Percentiles rank a stretch among this genome's conserved stretches.
Conservation (phyloP, 2,113 vertebrate species). For the Gymnocephalus cernua region DNA sequence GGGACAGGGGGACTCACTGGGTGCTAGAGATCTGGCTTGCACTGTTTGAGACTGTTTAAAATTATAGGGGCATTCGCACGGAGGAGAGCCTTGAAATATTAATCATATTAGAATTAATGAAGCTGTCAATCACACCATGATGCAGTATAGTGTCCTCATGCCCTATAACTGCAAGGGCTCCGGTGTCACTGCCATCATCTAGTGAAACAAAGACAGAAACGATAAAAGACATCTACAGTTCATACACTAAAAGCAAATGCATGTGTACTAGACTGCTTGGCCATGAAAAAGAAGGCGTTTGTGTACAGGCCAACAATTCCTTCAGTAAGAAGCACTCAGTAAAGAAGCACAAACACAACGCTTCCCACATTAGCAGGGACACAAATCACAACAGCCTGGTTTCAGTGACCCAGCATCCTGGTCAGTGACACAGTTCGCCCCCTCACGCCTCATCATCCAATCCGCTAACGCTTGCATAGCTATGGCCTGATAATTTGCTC, state of each 20-base stretch:
- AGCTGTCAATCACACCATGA: conserved; percentile 73
- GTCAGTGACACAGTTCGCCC: conserved; percentile 35
- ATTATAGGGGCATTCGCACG: conserved; percentile 58
- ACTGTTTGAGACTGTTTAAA: conserved; percentile 69
- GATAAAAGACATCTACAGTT: conserved; percentile 20
- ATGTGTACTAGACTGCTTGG: not conserved
- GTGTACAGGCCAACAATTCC: conserved; percentile 4
- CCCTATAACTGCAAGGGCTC: conserved; percentile 7
- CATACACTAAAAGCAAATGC: conserved; percentile 8
- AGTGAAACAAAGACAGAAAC: conserved; percentile 42
- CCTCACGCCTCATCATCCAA: conserved; percentile 44
- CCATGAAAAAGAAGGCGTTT: conserved; percentile 24
- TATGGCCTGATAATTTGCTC: conserved; percentile 25
- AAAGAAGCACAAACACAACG: conserved; percentile 39
- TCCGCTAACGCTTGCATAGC: conserved; percentile 41
- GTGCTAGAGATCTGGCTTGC: conserved; percentile 38
- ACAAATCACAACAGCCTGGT: conserved; percentile 50
- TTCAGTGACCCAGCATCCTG: conserved; percentile 53
- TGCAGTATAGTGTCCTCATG: conserved; percentile 37
- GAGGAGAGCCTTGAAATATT: conserved; percentile 76
- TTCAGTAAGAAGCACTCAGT: too few relatives aligned
- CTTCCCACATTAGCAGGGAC: conserved; percentile 21
- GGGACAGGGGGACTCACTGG: conserved; percentile 64
- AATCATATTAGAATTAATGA: conserved; percentile 74
- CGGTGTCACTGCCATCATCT: conserved; percentile 35